Conservation (phyloP, 2,797 vertebrate species). For the Discoglossus pictus region DNA sequence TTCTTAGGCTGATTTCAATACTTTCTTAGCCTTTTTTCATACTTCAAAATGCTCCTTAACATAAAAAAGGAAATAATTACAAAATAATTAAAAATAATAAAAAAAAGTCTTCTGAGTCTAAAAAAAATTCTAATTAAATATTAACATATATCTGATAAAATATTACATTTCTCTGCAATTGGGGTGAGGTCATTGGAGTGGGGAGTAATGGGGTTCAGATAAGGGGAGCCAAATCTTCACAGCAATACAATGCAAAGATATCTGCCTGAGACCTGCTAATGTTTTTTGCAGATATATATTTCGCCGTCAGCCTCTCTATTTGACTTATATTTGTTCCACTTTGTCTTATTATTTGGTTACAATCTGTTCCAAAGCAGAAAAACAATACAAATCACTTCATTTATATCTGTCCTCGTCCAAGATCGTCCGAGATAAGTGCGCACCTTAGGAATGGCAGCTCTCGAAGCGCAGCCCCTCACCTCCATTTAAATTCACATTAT, state of each 20-base stretch:
- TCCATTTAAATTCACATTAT: slow-evolving; percentile 13
- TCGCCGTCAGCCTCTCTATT: background rate
- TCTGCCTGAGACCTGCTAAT: background rate
- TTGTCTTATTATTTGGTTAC: slow-evolving; percentile 4
- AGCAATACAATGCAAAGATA: background rate
- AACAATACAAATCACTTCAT: slow-evolving; percentile 35
- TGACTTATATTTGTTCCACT: slow-evolving; percentile 31
- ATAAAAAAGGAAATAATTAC: no score
- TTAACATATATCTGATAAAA: no score
- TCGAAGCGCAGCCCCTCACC: background rate
- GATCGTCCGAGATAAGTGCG: slow-evolving; percentile 18
- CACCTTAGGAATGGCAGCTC: slow-evolving; percentile 2
- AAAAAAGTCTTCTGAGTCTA: no score
- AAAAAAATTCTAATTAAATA: no score
- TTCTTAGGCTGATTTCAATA: no score
- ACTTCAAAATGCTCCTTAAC: no score
- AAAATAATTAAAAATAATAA: no score
- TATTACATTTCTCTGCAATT: no score
- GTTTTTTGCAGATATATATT: slow-evolving; percentile 21
- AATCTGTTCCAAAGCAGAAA: slow-evolving; percentile 9
- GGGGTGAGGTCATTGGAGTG: no score
- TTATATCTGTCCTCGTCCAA: slow-evolving; percentile 32
- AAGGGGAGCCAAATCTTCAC: no score
- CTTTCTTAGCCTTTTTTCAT: no score
- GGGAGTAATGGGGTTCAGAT: background rate